phyloP scores from a whole-genome alignment of 1,140 invertebrate genomes.

The Thaumatotibia leucotreta region DNA sequence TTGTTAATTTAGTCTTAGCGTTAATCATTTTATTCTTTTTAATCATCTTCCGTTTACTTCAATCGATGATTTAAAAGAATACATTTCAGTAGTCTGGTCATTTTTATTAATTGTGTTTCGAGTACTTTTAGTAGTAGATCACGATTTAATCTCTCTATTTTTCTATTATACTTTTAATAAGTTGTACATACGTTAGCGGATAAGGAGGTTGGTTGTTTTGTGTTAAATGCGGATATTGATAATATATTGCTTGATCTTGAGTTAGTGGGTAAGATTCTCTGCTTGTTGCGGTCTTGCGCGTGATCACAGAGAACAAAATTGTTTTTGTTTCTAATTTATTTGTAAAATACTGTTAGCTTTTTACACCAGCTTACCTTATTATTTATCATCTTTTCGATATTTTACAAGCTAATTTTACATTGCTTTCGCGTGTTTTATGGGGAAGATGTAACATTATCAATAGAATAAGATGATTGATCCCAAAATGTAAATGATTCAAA shows the following conservation, averaged over 20 bases:
- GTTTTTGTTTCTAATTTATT: slow-evolving; percentile 77
- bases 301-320: slow-evolving; percentile 71
- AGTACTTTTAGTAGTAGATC: slow-evolving; percentile 21
- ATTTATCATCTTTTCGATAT: slow-evolving; percentile 26
- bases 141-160: slow-evolving; percentile 66
- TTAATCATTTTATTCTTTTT: slow-evolving; percentile 44
- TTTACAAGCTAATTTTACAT: slow-evolving; percentile 30
- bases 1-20: slow-evolving; percentile 64
- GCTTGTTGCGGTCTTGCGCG: slow-evolving; percentile 28
- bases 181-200: slow-evolving; percentile 51
- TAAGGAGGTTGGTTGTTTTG: slow-evolving; percentile 63
- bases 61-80: slow-evolving; percentile 19
- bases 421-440: slow-evolving; percentile 14
- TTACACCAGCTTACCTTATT: slow-evolving; percentile 30
- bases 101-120: slow-evolving; percentile 22
- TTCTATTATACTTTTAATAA: slow-evolving; percentile 50
- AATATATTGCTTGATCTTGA: slow-evolving; percentile 55
- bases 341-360: slow-evolving; percentile 67
- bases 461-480: slow-evolving; percentile 43
- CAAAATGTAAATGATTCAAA: slow-evolving; percentile 44
- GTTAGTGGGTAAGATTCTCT: slow-evolving; percentile 31
- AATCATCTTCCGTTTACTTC: slow-evolving; percentile 44
- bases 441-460: neutral
- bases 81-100: slow-evolving; percentile 45
- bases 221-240: slow-evolving; percentile 50